These are phyloP conservation scores for Bimastos eiseni DNA, from an alignment of 2,888 invertebrate genomes.

Conservation along the genomic window DNA sequence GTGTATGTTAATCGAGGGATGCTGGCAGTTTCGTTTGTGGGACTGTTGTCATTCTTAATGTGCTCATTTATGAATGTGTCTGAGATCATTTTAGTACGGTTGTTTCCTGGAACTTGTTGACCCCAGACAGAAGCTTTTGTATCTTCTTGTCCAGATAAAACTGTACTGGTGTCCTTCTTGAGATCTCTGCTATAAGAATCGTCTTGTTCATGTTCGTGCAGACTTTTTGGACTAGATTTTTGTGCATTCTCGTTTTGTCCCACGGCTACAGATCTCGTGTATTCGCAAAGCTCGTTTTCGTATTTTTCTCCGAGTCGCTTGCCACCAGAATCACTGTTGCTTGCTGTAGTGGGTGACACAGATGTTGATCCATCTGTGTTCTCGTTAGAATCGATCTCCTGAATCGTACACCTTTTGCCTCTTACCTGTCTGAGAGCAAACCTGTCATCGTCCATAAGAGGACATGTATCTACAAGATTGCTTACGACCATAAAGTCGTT, in stretches of 20 bases:
- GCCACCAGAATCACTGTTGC: neutral
- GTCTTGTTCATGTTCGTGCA: neutral
- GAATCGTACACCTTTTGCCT: neutral
- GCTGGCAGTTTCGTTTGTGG: neutral
- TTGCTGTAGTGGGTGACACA: neutral
- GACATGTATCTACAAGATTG: neutral
- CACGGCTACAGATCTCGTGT: neutral
- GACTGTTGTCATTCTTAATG: neutral
- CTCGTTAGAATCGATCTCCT: slow-evolving; percentile 15
- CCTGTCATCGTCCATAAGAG: neutral
- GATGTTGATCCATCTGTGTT: neutral
- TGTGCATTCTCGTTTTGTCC: neutral
- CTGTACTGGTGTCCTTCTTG: neutral
- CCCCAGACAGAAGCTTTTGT: neutral
- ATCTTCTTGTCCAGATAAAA: neutral
- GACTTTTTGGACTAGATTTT: neutral
- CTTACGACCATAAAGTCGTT: neutral
- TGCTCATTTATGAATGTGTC: neutral
- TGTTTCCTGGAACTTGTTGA: neutral
- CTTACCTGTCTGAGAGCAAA: neutral
- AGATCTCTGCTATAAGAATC: neutral
- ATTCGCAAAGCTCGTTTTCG: neutral
- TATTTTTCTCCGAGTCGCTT: neutral
- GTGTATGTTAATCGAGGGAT: neutral
- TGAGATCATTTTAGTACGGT: neutral